These are phyloP conservation scores for Phalacrocorax carbo DNA, from an alignment of 2,113 vertebrate genomes.

Conservation along the genomic window DNA sequence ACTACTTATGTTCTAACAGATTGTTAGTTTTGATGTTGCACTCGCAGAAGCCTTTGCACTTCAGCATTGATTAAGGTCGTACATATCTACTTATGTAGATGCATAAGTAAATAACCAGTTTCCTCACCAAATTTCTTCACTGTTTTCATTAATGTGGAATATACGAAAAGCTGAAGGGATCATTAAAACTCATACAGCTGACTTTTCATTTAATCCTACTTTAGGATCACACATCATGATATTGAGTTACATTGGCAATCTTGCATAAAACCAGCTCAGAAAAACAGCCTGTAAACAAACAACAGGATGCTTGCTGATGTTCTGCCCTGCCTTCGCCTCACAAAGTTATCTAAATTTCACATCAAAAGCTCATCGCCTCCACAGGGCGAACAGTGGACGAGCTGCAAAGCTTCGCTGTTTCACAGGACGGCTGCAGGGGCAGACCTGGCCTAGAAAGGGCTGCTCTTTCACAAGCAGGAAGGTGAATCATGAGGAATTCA, in stretches of 20 bases:
- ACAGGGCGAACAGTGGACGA: background rate
- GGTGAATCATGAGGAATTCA: background rate
- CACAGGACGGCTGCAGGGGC: background rate
- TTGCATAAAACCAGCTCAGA: background rate
- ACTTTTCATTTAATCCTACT: background rate
- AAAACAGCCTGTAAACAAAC: background rate
- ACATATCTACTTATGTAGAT: fast-evolving
- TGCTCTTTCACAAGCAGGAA: background rate
- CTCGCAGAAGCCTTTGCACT: fast-evolving
- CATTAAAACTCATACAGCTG: background rate
- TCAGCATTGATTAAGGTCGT: background rate
- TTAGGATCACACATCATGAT: fast-evolving
- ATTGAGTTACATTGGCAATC: background rate
- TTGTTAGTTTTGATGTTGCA: background rate
- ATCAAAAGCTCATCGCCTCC: background rate
- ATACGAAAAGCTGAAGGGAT: background rate
- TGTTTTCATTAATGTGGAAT: background rate
- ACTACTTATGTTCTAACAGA: background rate
- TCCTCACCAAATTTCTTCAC: background rate
- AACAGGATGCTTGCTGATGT: background rate
- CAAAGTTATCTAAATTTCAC: background rate
- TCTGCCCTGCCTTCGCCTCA: background rate
- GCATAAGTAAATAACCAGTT: background rate
- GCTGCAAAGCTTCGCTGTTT: fast-evolving
- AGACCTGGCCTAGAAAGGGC: background rate